Base-by-base conservation (phyloP, 1,140 invertebrate species). In the Ips nitidus region DNA sequence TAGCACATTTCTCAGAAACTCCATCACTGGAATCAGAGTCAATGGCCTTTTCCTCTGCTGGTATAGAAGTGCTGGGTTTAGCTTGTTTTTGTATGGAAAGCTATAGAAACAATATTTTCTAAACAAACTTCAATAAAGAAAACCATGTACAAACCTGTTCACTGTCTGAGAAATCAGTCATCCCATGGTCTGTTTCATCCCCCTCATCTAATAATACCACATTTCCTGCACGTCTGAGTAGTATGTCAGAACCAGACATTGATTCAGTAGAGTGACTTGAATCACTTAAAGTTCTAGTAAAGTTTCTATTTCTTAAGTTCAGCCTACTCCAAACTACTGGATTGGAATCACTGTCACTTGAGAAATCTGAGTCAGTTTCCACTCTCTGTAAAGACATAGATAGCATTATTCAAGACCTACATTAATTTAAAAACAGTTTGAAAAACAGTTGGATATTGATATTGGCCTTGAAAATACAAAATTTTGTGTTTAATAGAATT, bases 1-100 rank as follows among this genome's bases (percentile, higher is more conserved):
- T 94, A 1, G 93, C 91, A 81, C 94, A 96, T 74, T 91, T 91
- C 73, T 92, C 91, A 22, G 84, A 84, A 62, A 91, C 85, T 40
- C 87, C 86, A 71, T 91, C 90, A 60, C 90, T 90, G 52, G 85
- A 86, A 69, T 88, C 86, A 0, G 86, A 87, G 7, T 75, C 73
- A n/a, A 70, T 58, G 39, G 37, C 55, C 22, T 66, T 70, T 45
- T 75, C 68, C 39, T 72, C 61, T 41, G 43, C 2, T 64, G 42
- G 8, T 63, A 58, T 47, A 42, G 61, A 62, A 36, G 42, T 41
- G 38, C 36, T 64, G 52, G 6, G 57, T 41, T 55, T 37, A n/a
- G 22, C 22, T 22, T 22, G 22, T 22, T 22, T 22, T 22, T 22
- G 22, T 22, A 22, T 22, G 22, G 22, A 22, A 22, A 22, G 22